These are phyloP conservation scores for Alces alces DNA, from an alignment of 2,113 vertebrate genomes.

Conservation along the genomic window DNA sequence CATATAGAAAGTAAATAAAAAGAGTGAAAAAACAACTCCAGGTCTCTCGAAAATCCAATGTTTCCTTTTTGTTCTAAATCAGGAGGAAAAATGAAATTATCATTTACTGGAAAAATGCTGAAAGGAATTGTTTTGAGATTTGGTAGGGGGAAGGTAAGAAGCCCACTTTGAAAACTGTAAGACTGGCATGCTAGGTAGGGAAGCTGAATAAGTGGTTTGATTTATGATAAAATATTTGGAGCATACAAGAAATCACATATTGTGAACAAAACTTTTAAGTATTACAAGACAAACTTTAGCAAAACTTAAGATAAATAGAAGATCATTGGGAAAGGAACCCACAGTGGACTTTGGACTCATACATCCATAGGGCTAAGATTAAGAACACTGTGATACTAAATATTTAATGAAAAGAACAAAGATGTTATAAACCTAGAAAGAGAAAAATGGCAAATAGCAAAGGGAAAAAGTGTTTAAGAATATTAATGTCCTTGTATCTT, in stretches of 20 bases:
- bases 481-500: not conserved
- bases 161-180: not conserved
- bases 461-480: not conserved
- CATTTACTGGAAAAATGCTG: not conserved
- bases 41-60: not conserved
- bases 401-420: not conserved
- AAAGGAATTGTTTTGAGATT: not conserved
- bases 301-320: not conserved
- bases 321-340: not conserved
- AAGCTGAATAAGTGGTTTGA: not conserved
- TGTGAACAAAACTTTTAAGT: not conserved
- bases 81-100: not conserved
- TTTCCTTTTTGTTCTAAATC: not conserved
- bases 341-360: not conserved
- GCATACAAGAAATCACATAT: not conserved
- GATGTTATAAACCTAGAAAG: not conserved
- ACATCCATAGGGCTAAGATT: not conserved
- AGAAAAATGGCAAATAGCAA: not conserved
- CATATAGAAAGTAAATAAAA: not conserved
- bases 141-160: not conserved
- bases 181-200: not conserved
- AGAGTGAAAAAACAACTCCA: not conserved
- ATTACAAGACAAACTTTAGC: not conserved
- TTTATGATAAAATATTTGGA: not conserved
- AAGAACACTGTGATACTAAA: not conserved